Percentiles rank a stretch among this genome's conserved stretches.
These are phyloP conservation scores for Drosophila mojavensis DNA, from an alignment of 1,140 invertebrate genomes.

Conservation along the genomic window DNA sequence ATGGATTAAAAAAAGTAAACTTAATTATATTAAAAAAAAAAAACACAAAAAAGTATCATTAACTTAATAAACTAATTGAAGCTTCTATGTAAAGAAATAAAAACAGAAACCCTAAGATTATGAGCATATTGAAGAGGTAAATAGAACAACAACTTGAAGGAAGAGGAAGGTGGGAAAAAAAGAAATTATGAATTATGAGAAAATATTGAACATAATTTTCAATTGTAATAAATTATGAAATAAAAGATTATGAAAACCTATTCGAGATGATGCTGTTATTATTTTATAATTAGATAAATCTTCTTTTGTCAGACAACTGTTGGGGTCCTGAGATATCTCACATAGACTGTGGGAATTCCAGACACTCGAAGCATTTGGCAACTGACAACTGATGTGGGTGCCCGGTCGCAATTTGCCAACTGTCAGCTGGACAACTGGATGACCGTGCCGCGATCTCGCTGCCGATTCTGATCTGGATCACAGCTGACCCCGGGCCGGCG, in stretches of 20 bases:
- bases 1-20: slow-evolving; percentile 55
- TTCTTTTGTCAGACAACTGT: too few species aligned
- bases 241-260: slow-evolving; percentile 79
- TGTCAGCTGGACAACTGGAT: slow-evolving; percentile 60
- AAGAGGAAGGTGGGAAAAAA: slow-evolving; percentile 15
- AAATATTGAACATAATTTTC: slow-evolving; percentile 81
- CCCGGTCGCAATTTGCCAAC: slow-evolving; percentile 59
- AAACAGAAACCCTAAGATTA: slow-evolving; percentile 51
- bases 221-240: slow-evolving; percentile 82
- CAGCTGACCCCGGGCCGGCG: slow-evolving; percentile 16
- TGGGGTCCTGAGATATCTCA: too few species aligned
- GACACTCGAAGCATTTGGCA: slow-evolving; percentile 13
- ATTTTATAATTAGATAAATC: too few species aligned
- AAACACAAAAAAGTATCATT: slow-evolving; percentile 68
- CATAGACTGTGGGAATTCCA: slow-evolving; percentile 36
- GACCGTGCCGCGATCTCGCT: slow-evolving; percentile 14
- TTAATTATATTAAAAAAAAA: slow-evolving; percentile 77
- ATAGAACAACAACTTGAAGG: slow-evolving; percentile 46
- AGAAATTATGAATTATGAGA: slow-evolving; percentile 50
- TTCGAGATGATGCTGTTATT: neutral
- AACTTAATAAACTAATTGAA: slow-evolving; percentile 81
- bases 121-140: slow-evolving; percentile 32
- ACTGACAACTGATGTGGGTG: slow-evolving; percentile 71
- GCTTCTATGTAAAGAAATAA: slow-evolving; percentile 83
- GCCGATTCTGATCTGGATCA: slow-evolving; percentile 6